These are phyloP conservation scores for Nematostella vectensis DNA, from an alignment of 92 coral and sea anemone genomes.

Conservation along the genomic window DNA sequence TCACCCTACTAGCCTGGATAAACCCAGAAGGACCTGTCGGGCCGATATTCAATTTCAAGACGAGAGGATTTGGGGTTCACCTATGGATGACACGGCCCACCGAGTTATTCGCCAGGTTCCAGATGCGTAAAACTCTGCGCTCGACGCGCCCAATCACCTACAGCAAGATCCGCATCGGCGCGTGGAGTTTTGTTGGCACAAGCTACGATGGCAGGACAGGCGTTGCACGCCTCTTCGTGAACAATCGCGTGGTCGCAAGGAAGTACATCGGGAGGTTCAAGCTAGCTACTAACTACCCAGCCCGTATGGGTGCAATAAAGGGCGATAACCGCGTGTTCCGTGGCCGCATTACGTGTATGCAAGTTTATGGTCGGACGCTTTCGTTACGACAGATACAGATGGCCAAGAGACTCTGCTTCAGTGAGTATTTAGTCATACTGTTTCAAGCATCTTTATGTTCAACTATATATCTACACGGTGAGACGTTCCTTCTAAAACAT, in stretches of 20 bases:
- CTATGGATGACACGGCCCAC: conserved; percentile 68
- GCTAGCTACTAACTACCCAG: conserved; percentile 64
- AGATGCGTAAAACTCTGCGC: conserved; percentile 19
- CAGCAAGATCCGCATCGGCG: conserved; percentile 41
- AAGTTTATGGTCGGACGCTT: conserved; percentile 55
- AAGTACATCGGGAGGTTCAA: conserved; percentile 45
- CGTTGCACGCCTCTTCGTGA: conserved; percentile 48
- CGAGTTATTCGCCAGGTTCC: conserved; percentile 59
- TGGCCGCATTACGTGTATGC: conserved; percentile 73
- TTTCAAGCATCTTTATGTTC: not conserved
- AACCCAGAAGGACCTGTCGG: conserved; percentile 70
- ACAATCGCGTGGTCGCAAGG: conserved; percentile 46
- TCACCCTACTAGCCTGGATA: conserved; percentile 74
- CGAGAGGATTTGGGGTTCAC: conserved; percentile 74
- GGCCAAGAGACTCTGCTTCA: conserved; percentile 66
- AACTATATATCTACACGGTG: too few species aligned
- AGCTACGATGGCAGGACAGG: conserved; percentile 59
- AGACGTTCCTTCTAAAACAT: not conserved
- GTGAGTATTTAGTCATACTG: conserved; percentile 27
- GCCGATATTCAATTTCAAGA: conserved; percentile 72
- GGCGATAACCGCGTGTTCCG: conserved; percentile 70
- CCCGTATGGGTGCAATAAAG: conserved; percentile 57
- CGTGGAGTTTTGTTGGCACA: conserved; percentile 70
- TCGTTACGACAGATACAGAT: conserved; percentile 39
- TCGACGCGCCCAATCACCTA: conserved; percentile 35